Evolutionary conservation across 2,797 vertebrate species (phyloP).

Genomic region (Syncerus caffer): DNA sequence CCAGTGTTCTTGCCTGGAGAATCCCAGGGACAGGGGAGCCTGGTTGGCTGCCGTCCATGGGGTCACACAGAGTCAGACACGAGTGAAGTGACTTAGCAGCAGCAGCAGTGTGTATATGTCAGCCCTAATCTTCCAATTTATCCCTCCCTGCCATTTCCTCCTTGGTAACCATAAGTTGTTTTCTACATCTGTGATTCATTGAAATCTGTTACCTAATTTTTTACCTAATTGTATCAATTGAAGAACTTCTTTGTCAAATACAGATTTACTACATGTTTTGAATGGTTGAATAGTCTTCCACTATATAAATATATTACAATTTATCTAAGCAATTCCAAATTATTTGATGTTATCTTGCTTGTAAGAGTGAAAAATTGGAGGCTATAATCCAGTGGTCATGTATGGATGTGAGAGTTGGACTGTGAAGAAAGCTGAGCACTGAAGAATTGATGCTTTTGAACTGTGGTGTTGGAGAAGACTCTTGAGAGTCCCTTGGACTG

Average conservation of each 20-base stretch:
- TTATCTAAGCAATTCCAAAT: background rate
- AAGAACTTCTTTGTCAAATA: background rate
- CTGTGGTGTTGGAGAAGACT: no score
- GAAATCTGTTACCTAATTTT: background rate
- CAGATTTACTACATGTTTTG: background rate
- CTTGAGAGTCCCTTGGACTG: no score
- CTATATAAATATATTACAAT: background rate
- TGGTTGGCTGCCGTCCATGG: no score
- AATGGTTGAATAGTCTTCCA: background rate
- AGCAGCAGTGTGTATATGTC: background rate
- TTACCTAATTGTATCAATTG: background rate
- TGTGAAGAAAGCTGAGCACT: no score
- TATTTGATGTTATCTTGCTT: background rate
- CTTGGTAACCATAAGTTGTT: background rate
- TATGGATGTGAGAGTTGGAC: no score
- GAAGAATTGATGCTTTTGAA: no score
- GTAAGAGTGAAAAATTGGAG: background rate
- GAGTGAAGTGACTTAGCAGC: no score
- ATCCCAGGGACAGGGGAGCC: no score
- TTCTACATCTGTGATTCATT: background rate
- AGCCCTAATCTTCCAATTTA: background rate
- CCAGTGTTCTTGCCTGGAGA: no score
- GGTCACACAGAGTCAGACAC: no score
- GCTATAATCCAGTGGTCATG: background rate
- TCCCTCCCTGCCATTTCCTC: background rate